A percentile compares a stretch with the other conserved stretches of the same genome.
Conservation (phyloP, 1,140 invertebrate species). For the Drosophila subpulchrella region DNA sequence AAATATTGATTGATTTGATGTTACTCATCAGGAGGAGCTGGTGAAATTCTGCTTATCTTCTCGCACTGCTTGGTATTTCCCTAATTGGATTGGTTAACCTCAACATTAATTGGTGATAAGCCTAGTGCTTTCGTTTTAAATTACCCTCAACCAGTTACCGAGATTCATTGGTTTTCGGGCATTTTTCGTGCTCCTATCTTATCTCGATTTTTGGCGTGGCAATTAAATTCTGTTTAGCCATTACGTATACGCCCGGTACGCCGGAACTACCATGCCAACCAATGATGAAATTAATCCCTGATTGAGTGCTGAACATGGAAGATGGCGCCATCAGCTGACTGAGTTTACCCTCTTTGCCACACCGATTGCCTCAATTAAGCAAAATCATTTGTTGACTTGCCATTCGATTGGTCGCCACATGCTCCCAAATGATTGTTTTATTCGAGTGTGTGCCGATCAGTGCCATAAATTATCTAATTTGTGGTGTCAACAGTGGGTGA, state of each 20-base stretch:
- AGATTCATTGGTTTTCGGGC: constrained; percentile 28
- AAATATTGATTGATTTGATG: constrained; percentile 39
- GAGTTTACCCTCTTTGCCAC: background rate
- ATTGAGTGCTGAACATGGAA: constrained; percentile 1
- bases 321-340: constrained; percentile 14
- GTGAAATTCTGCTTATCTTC: constrained; percentile 28
- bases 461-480: constrained; percentile 63
- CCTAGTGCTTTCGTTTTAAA: constrained; percentile 16
- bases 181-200: constrained; percentile 37
- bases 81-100: constrained; percentile 33
- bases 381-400: constrained; percentile 21
- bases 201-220: constrained; percentile 15
- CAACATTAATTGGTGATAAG: constrained; percentile 55
- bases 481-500: constrained; percentile 47
- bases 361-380: constrained; percentile 28
- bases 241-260: constrained; percentile 51
- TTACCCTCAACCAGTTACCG: constrained; percentile 16
- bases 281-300: constrained; percentile 56
- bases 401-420: constrained; percentile 16
- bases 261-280: constrained; percentile 32
- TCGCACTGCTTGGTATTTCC: background rate
- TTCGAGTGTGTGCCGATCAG: constrained; percentile 13
- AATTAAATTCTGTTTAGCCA: constrained; percentile 46
- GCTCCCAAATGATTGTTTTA: constrained; percentile 24
- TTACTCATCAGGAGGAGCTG: constrained; percentile 7